phyloP scores from a whole-genome alignment of 2,797 vertebrate genomes.

The Anguilla marmorata region DNA sequence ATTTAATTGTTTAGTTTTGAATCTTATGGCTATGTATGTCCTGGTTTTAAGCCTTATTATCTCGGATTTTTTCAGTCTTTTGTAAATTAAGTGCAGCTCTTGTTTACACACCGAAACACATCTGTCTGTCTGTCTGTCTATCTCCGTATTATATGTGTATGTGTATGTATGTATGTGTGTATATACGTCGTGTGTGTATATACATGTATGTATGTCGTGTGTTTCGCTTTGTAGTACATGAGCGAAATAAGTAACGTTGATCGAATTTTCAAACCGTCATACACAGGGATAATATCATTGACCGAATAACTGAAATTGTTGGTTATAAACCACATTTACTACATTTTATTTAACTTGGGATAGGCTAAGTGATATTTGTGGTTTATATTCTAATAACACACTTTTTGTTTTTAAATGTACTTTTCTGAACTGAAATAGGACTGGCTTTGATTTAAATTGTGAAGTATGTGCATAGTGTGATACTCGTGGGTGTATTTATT shows the following conservation, averaged over 20 bases:
- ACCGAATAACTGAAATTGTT: neutral
- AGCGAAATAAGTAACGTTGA: conserved; percentile 27
- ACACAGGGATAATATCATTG: neutral
- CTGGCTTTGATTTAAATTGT: neutral
- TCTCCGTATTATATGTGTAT: conserved; percentile 26
- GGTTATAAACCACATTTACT: neutral
- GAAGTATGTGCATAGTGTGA: neutral
- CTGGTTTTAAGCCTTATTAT: neutral
- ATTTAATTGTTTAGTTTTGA: neutral
- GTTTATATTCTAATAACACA: neutral
- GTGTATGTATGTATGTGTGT: conserved; percentile 46
- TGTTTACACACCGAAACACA: neutral
- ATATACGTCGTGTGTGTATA: conserved; percentile 40
- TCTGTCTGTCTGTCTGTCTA: neutral
- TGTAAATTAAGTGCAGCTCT: neutral
- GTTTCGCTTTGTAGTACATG: conserved; percentile 26
- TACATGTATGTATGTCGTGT: conserved; percentile 7
- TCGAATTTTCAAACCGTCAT: neutral
- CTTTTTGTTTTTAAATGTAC: neutral
- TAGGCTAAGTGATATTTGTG: neutral
- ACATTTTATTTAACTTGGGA: conserved; percentile 28
- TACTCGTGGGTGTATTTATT: neutral
- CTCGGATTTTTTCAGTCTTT: neutral
- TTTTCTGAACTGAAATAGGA: neutral
- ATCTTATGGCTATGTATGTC: neutral